phyloP scores from a whole-genome alignment of 2,888 invertebrate species.

The Folsomia manolachei region DNA sequence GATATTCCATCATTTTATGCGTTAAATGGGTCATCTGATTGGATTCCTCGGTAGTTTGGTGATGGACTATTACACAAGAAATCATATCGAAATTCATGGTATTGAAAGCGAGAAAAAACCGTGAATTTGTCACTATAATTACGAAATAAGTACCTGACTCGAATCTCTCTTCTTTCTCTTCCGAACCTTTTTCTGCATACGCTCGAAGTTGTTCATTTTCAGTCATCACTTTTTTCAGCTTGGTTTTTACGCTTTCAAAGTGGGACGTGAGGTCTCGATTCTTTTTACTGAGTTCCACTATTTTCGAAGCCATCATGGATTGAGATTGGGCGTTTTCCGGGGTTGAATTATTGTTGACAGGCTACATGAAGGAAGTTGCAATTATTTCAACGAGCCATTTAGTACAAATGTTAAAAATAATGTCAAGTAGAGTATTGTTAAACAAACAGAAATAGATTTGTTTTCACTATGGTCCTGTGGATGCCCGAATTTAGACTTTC shows the following conservation, averaged over 20 bases:
- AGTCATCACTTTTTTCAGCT: constrained; percentile 60
- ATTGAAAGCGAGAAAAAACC: too few species aligned
- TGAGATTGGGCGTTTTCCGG: neutral
- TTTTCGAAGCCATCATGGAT: constrained; percentile 57
- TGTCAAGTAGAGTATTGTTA: too few species aligned
- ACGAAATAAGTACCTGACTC: neutral
- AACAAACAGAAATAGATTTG: too few species aligned
- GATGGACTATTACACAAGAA: neutral
- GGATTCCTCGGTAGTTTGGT: neutral
- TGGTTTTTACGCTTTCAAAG: constrained; percentile 57
- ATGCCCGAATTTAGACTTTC: constrained; percentile 30
- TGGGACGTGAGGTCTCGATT: constrained; percentile 61
- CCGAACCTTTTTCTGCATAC: constrained; percentile 22
- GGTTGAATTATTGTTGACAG: neutral
- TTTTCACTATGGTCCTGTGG: constrained; percentile 11
- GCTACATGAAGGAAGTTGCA: too few species aligned
- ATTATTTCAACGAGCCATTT: neutral
- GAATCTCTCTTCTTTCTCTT: constrained; percentile 21
- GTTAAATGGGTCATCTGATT: constrained; percentile 42
- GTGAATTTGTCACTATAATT: too few species aligned
- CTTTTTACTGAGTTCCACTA: constrained; percentile 66
- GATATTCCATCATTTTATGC: constrained; percentile 52
- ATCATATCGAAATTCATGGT: neutral
- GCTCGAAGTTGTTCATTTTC: constrained; percentile 58
- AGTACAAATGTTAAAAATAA: too few species aligned